Base-by-base conservation (phyloP, 2,113 vertebrate species). In the Sorex araneus region DNA sequence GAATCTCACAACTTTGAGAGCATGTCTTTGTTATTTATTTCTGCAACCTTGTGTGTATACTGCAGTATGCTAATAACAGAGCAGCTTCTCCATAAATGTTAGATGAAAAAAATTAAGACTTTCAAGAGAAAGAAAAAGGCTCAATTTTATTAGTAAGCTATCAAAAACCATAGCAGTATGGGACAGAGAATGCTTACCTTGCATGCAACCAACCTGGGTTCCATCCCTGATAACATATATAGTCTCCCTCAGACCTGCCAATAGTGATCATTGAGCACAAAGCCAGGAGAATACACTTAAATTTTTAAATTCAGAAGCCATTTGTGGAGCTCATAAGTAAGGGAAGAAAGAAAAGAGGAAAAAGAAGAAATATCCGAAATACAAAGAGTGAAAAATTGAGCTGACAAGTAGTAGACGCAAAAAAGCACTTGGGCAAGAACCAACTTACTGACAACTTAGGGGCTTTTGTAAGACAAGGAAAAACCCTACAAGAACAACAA, bases 251-350 rank as follows among this genome's bases (percentile, higher is more conserved):
- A 21, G 57, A 11, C 47, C 57, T 21, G 15, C 57, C 19, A 60
- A 2, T 19, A 60, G 57, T 60, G 19, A 6, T 60, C 5, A 18
- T 21, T 60, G 57, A 60, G 57, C 18, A 60, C 57, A 60, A 19
- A 60, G 57, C 57, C 57, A 60, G 70, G 50, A 47, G 28, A 57
- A 57, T 34, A 36, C 60, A 81, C 1, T 50, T 40, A 23, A 4
- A 12, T 36, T 73, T 43, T 21, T 45, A 73, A 0, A 0, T 27
- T 27, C 5, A 74, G 63, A 82, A 82, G 67, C 6, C 0, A 12
- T 71, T 92, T 75, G n/a, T 70, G 25, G n/a, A 69, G 63, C 73
- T 94, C 47, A 76, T 40, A 47, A 64, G 43, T 36, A 74, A 86
- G 84, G 86, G 92, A 16, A 12, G 19, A 79, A 89, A 63, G 13